Evolutionary conservation across 30 jellyfish, hydroid and myxozoan genomes (phyloP).

Genomic region (Morbakka virulenta): DNA sequence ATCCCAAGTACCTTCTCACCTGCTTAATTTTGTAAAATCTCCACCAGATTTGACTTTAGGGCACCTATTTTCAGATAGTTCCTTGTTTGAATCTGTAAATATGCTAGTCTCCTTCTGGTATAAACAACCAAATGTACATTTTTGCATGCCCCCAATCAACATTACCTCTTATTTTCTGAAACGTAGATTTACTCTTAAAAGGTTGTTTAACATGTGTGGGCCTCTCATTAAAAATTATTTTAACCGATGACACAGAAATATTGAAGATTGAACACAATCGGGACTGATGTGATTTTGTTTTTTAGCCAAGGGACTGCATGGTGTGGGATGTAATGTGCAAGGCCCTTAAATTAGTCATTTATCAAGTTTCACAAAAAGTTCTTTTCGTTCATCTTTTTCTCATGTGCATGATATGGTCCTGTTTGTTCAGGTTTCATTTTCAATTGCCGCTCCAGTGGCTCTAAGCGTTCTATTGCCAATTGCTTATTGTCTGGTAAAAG

Average conservation of each 20-base stretch:
- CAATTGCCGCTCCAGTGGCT: constrained; percentile 1
- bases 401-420: constrained; percentile 34
- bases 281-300: background rate
- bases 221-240: constrained; percentile 60
- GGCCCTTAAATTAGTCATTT: constrained; percentile 13
- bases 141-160: constrained; percentile 37
- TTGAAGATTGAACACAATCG: constrained; percentile 3
- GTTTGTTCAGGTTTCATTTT: constrained; percentile 26
- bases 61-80: background rate
- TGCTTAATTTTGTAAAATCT: constrained; percentile 14
- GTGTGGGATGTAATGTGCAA: background rate
- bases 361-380: background rate
- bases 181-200: constrained; percentile 22
- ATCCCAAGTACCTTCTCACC: constrained; percentile 44
- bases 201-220: constrained; percentile 35
- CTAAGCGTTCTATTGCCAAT: background rate
- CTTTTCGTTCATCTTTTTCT: constrained; percentile 16
- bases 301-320: constrained; percentile 6
- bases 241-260: constrained; percentile 51
- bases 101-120: constrained; percentile 59
- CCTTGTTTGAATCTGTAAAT: constrained; percentile 34
- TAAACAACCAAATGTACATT: constrained; percentile 44
- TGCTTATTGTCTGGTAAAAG: constrained; percentile 18
- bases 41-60: background rate
- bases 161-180: background rate